Evolutionary conservation across 2,888 invertebrate genomes (phyloP).

Genomic region (Neoitamus cyanurus): DNA sequence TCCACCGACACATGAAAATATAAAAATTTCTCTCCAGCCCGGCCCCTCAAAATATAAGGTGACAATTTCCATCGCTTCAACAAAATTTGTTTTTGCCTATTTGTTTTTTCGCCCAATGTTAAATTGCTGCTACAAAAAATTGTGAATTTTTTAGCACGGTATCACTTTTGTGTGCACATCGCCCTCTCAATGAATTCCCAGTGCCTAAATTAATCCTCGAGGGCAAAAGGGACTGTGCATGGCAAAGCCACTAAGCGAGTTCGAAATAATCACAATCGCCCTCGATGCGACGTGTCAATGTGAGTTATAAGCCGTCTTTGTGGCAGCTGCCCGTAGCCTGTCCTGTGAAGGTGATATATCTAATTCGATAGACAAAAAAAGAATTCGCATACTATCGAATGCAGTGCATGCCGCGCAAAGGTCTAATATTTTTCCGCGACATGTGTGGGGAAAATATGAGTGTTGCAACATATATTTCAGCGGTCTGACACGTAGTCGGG

Average conservation of each 20-base stretch:
- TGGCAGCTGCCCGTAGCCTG: slow-evolving; percentile 1
- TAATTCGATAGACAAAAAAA: background rate
- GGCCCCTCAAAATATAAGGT: background rate
- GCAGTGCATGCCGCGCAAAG: background rate
- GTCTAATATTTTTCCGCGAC: slow-evolving; percentile 14
- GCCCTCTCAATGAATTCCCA: slow-evolving; percentile 33
- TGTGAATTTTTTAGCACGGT: background rate
- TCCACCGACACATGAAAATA: background rate
- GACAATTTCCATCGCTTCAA: slow-evolving; percentile 21
- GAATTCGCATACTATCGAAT: background rate
- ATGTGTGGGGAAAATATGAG: background rate
- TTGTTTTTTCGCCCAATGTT: background rate
- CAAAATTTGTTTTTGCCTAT: background rate
- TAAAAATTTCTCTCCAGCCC: background rate
- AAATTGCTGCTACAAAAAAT: background rate
- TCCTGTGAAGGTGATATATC: slow-evolving; percentile 4
- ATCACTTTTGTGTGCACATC: background rate
- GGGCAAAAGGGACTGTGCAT: background rate
- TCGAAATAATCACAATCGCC: slow-evolving; percentile 8
- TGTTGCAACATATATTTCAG: background rate
- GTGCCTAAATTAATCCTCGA: slow-evolving; percentile 46
- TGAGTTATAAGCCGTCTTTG: slow-evolving; percentile 5
- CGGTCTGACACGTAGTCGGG: background rate
- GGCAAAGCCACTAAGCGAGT: slow-evolving; percentile 17
- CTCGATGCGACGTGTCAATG: background rate